Conservation (phyloP, 92 coral and sea anemone species). For the Porites cylindrica region DNA sequence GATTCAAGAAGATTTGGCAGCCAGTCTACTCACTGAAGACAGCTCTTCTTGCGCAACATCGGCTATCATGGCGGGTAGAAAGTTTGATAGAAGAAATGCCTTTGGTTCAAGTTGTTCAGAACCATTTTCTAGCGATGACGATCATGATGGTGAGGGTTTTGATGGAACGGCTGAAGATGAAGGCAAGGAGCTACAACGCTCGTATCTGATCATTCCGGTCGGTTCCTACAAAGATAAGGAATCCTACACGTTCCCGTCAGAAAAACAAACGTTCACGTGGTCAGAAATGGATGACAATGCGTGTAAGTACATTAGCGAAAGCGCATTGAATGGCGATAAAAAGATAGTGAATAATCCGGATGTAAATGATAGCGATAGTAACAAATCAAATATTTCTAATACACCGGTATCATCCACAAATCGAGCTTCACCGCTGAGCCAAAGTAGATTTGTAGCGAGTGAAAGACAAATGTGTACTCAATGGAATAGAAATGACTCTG, state of each 20-base stretch:
- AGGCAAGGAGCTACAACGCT: slow-evolving; percentile 65
- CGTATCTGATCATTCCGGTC: slow-evolving; percentile 81
- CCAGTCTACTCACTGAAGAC: slow-evolving; percentile 28
- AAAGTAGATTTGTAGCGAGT: slow-evolving; percentile 23
- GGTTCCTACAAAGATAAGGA: slow-evolving; percentile 68
- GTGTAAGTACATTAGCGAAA: background rate
- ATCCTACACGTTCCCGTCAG: slow-evolving; percentile 37
- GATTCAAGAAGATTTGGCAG: slow-evolving; percentile 45
- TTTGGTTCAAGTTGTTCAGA: slow-evolving; percentile 39
- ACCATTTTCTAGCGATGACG: slow-evolving; percentile 39
- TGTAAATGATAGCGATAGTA: background rate
- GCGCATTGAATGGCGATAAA: slow-evolving; percentile 18
- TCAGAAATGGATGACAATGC: slow-evolving; percentile 44
- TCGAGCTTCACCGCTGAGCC: slow-evolving; percentile 15
- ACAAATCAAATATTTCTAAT: slow-evolving; percentile 6
- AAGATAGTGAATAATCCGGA: slow-evolving; percentile 4
- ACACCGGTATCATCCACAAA: slow-evolving; percentile 16
- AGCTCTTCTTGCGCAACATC: slow-evolving; percentile 18
- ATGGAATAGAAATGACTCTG: slow-evolving; percentile 28
- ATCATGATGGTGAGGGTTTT: background rate
- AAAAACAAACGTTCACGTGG: slow-evolving; percentile 77
- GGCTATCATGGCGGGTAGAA: background rate
- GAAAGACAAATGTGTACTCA: slow-evolving; percentile 42
- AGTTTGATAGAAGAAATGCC: slow-evolving; percentile 3
- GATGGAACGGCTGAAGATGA: slow-evolving; percentile 16